Base-by-base conservation (phyloP, 2,797 vertebrate genomes). In the Diplodus puntazzo region DNA sequence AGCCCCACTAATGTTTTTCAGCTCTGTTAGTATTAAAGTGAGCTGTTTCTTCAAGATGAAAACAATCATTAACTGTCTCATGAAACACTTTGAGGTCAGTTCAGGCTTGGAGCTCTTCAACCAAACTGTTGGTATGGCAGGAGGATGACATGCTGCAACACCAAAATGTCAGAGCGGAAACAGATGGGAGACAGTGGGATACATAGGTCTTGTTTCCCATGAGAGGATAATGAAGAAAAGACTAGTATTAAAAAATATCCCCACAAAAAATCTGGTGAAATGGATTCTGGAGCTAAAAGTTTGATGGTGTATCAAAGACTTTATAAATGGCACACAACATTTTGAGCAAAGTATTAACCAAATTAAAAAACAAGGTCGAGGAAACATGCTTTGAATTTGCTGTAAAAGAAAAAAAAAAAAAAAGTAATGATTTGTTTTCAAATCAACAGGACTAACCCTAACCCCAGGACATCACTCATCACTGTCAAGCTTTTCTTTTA, bases 91-190 rank as follows among this genome's bases (percentile, higher is more conserved):
- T 18, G 23, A 45, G 34, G 11, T 65, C 13, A n/a, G 52, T 42
- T 55, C 16, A 55, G 1, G 18, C 20, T 60, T 30, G 5, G 53
- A 57, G 75, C 25, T 69, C 50, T 68, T 78, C 42, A 69, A 77
- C 52, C 67, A 74, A 57, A 63, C 50, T 13, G 46, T 39, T 75
- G 62, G 67, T 83, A 60, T 45, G 14, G 23, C 25, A 48, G 48
- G 34, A 71, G 42, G 78, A 75, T 52, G 71, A 82, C 69, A 70
- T 39, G 69, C 30, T 73, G 53, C 45, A 60, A 25, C 66, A 17
- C 5, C 1, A 84, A 77, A 83, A 83, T 75, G 86, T 88, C 87
- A 20, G 79, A 61, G 63, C 71, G 78, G 34, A 70, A 77, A 27
- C 67, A 58, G 52, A 49, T 21, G 7, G 46, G 48, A 49, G 30